Percentiles rank a stretch among this genome's conserved stretches.
Evolutionary conservation across 2,113 vertebrate genomes (phyloP).

Genomic region (Natator depressus): DNA sequence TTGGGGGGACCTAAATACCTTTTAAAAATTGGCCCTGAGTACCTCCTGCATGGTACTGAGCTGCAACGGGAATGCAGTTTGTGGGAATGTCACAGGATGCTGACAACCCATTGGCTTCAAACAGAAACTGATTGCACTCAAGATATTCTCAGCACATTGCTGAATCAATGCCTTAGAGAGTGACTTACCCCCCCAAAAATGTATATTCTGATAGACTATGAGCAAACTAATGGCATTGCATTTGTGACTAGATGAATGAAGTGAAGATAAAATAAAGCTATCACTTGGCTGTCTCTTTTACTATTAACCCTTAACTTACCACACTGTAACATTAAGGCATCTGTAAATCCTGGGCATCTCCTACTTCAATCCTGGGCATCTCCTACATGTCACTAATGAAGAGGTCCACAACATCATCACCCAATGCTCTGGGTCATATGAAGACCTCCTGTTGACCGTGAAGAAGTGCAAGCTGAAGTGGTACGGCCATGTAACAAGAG

Average conservation of each 20-base stretch:
- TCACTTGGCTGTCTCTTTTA: not conserved
- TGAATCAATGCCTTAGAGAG: constrained; percentile 8
- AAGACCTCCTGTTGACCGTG: too few species aligned
- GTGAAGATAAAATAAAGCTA: not conserved
- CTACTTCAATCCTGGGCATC: too few species aligned
- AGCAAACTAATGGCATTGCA: not conserved
- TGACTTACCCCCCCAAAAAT: not conserved
- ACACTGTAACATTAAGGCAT: not conserved
- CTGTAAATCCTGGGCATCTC: too few species aligned
- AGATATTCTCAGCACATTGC: constrained; percentile 16
- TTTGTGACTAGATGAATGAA: not conserved
- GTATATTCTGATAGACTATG: not conserved
- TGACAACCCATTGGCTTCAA: constrained; percentile 23
- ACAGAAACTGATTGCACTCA: constrained; percentile 29
- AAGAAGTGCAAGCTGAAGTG: too few species aligned
- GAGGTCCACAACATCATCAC: too few species aligned
- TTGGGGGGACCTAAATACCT: not conserved
- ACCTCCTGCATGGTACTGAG: not conserved
- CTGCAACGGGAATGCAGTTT: constrained; percentile 34
- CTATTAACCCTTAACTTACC: not conserved
- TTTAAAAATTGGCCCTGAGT: fast-evolving
- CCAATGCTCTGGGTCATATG: too few species aligned
- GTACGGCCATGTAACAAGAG: too few species aligned
- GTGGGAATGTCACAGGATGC: constrained; percentile 11
- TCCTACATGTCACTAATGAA: too few species aligned